phyloP scores from a whole-genome alignment of 2,113 vertebrate genomes.

The Centropristis striata region DNA sequence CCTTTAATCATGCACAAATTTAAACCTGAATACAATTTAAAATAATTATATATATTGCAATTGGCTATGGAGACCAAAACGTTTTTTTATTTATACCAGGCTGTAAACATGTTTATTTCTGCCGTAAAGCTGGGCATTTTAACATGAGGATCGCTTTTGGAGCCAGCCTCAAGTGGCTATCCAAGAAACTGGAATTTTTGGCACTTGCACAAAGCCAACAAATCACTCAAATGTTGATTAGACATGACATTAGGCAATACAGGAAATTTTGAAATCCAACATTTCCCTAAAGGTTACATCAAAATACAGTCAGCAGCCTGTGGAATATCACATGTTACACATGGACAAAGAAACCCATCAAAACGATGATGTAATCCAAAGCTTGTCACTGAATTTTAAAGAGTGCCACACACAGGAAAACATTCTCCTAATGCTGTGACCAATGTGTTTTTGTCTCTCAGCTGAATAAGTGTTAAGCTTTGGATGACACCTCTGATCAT shows the following conservation, averaged over 20 bases:
- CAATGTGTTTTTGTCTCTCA: background rate
- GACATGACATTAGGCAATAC: background rate
- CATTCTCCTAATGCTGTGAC: background rate
- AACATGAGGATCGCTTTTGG: too few relatives aligned
- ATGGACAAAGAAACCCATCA: background rate
- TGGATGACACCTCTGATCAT: constrained; percentile 2
- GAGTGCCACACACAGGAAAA: background rate
- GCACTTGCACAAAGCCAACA: too few relatives aligned
- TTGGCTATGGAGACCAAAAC: too few relatives aligned
- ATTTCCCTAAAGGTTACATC: background rate
- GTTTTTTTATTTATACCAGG: too few relatives aligned
- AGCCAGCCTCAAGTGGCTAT: too few relatives aligned
- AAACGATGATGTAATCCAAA: background rate
- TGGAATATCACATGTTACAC: background rate
- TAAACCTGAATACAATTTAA: too few relatives aligned
- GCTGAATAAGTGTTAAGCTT: background rate
- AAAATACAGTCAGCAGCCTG: background rate
- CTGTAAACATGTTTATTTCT: too few relatives aligned
- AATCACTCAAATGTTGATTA: background rate
- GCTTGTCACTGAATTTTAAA: background rate
- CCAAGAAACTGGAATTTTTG: too few relatives aligned
- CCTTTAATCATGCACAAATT: too few relatives aligned
- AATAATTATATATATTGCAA: too few relatives aligned
- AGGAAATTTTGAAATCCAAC: background rate
- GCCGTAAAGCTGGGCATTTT: too few relatives aligned